Evolutionary conservation across 2,888 invertebrate species (phyloP).

Genomic region (Diaprepes abbreviatus): DNA sequence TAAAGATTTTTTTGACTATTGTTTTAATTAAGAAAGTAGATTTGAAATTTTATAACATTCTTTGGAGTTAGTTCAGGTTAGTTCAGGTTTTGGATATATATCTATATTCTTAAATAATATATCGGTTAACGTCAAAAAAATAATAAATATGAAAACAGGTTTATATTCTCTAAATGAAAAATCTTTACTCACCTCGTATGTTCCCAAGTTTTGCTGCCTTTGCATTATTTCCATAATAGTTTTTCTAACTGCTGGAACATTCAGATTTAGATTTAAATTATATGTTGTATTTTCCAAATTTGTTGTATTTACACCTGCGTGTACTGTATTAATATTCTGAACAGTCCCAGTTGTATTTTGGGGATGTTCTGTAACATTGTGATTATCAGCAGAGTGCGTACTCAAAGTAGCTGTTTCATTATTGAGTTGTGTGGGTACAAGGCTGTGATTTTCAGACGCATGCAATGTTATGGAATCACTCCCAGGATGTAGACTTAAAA

Average conservation of each 20-base stretch:
- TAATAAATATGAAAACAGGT: too few relatives aligned
- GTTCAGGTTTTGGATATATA: too few relatives aligned
- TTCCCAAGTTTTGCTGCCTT: slow-evolving; percentile 30
- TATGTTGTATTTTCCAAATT: slow-evolving; percentile 13
- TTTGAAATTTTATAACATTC: too few relatives aligned
- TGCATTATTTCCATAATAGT: slow-evolving; percentile 44
- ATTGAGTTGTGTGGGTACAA: background rate
- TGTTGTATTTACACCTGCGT: background rate
- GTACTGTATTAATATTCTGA: background rate
- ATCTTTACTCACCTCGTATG: slow-evolving; percentile 10
- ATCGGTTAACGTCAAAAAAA: too few relatives aligned
- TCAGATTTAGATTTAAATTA: slow-evolving; percentile 36
- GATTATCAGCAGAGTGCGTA: background rate
- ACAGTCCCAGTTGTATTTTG: background rate
- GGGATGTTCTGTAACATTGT: background rate
- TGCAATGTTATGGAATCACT: background rate
- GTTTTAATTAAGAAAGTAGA: too few relatives aligned
- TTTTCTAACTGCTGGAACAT: slow-evolving; percentile 37
- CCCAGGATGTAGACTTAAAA: slow-evolving; percentile 23
- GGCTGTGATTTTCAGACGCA: background rate
- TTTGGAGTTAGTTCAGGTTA: too few relatives aligned
- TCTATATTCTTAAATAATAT: too few relatives aligned
- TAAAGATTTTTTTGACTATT: too few relatives aligned
- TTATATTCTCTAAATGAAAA: too few relatives aligned
- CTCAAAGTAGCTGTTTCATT: background rate